Conservation (phyloP, 2,888 invertebrate species). For the Sipunculus nudus region DNA sequence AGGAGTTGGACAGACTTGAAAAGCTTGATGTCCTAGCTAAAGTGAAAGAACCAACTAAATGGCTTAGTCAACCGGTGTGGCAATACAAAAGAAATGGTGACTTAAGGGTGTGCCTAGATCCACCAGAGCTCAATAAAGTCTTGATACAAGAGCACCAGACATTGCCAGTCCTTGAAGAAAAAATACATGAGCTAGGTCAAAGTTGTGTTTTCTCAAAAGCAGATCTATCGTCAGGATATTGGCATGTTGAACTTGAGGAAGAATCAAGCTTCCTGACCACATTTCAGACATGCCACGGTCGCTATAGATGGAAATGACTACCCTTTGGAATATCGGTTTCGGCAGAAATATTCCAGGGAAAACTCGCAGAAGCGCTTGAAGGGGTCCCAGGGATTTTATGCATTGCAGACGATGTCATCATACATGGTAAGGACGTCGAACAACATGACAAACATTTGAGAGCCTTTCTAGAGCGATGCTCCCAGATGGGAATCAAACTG, state of each 20-base stretch:
- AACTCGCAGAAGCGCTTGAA: conserved; percentile 24
- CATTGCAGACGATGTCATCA: conserved; percentile 34
- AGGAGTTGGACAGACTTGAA: conserved; percentile 27
- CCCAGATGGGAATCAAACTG: conserved; percentile 24
- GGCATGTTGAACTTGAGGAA: conserved; percentile 32
- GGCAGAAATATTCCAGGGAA: conserved; percentile 36
- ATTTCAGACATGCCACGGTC: conserved; percentile 27
- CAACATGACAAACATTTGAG: conserved; percentile 28
- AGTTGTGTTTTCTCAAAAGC: conserved; percentile 31
- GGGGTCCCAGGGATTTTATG: conserved; percentile 33
- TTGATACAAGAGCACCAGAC: conserved; percentile 30
- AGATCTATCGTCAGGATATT: conserved; percentile 32
- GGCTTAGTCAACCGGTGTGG: conserved; percentile 35
- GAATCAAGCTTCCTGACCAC: conserved; percentile 33
- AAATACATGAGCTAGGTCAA: conserved; percentile 27
- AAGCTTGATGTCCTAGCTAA: conserved; percentile 21
- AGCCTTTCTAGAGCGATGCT: conserved; percentile 24
- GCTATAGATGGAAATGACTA: conserved; percentile 34
- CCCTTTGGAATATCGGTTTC: conserved; percentile 34
- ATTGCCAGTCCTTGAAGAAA: conserved; percentile 38
- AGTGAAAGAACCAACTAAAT: conserved; percentile 33
- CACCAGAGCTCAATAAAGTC: conserved; percentile 33
- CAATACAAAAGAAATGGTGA: conserved; percentile 30
- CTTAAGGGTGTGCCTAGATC: conserved; percentile 38
- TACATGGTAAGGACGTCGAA: conserved; percentile 22